phyloP scores from a whole-genome alignment of 2,113 vertebrate species.

The Rhodinocichla rosea region DNA sequence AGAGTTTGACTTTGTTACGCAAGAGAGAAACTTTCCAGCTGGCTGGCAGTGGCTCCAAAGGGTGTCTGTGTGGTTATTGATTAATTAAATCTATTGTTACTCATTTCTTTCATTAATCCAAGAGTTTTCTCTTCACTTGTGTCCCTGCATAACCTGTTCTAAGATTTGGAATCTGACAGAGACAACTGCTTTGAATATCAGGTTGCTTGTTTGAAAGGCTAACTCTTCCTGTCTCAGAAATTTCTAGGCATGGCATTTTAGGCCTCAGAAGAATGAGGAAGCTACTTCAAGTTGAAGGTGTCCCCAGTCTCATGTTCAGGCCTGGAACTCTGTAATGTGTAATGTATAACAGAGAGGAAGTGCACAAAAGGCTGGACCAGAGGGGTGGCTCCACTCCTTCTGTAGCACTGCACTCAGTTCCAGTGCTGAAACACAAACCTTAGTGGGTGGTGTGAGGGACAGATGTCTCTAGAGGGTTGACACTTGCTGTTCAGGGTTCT shows the following conservation, averaged over 20 bases:
- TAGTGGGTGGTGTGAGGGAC: not conserved
- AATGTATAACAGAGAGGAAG: not conserved
- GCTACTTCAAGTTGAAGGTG: not conserved
- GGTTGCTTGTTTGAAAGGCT: constrained; percentile 14
- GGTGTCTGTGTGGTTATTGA: constrained; percentile 43
- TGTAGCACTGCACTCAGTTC: not conserved
- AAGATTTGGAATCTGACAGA: not conserved
- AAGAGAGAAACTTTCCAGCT: constrained; percentile 61
- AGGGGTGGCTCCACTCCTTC: not conserved
- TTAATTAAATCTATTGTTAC: constrained; percentile 62
- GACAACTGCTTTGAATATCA: not conserved
- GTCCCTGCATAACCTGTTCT: constrained; percentile 23
- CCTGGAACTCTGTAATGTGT: not conserved
- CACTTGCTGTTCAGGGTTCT: not conserved
- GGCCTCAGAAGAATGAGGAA: constrained; percentile 6
- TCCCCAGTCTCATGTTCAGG: not conserved
- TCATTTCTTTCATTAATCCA: constrained; percentile 56
- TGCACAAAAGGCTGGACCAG: not conserved
- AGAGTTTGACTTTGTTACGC: constrained; percentile 51
- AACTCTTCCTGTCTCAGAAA: constrained; percentile 6
- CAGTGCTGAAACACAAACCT: not conserved
- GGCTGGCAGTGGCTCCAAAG: constrained; percentile 49
- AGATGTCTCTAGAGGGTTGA: not conserved
- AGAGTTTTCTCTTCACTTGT: constrained; percentile 27
- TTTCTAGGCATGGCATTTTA: constrained; percentile 1